Conservation (phyloP, 2,113 vertebrate species). For the Prunella himalayana region DNA sequence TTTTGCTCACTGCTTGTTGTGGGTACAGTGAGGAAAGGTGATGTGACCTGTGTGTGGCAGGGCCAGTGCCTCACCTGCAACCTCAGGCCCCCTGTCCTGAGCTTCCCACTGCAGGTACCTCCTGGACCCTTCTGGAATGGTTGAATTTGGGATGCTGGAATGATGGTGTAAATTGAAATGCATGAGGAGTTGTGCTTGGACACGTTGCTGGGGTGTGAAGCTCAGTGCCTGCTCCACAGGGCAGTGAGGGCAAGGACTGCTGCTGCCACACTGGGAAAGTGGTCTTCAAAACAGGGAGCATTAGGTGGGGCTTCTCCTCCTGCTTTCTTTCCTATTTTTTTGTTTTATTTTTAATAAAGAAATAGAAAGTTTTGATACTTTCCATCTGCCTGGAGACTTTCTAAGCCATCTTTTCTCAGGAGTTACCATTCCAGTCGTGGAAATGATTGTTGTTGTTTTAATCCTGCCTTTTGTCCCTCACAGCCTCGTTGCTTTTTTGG, state of each 20-base stretch:
- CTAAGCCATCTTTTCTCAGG: not conserved
- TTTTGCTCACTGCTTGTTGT: not conserved
- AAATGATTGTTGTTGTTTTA: not conserved
- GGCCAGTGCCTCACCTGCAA: not conserved
- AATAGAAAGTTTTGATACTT: not conserved
- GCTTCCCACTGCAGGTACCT: not conserved
- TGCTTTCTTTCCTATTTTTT: accelerated
- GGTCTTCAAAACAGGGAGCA: not conserved
- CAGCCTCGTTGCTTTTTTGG: not conserved
- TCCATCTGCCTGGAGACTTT: not conserved
- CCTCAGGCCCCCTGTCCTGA: not conserved
- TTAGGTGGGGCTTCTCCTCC: not conserved
- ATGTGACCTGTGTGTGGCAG: no score
- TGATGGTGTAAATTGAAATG: not conserved
- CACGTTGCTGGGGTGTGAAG: accelerated
- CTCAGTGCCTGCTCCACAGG: not conserved
- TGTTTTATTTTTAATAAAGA: not conserved
- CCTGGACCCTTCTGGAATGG: not conserved
- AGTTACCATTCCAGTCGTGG: not conserved
- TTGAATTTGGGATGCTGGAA: accelerated
- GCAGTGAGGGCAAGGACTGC: not conserved
- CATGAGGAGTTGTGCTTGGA: not conserved
- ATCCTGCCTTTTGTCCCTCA: not conserved
- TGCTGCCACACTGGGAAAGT: not conserved
- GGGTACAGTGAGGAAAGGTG: not conserved